Evolutionary conservation across 2,113 vertebrate species (phyloP), one percentile per base, ranked within the genome.

Genomic region (Thamnophis sirtalis): DNA sequence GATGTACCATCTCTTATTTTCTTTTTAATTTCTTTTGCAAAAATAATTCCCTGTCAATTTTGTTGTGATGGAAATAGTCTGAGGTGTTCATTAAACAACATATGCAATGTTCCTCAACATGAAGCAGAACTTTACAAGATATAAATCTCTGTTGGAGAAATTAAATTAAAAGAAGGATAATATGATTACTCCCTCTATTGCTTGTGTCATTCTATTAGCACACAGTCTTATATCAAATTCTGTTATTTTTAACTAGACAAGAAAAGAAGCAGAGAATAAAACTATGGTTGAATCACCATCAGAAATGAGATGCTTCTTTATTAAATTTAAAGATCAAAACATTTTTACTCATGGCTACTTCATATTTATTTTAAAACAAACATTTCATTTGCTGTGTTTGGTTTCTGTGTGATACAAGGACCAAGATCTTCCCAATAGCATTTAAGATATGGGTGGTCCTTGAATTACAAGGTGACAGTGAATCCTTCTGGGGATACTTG

Each of bases 141-240:
- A 91, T 91, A 19, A 8, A 85, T 87, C 38, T 55, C 10, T 89
- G 86, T 5, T 94, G 43, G 89, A 33, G 26, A 92, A 56, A 89
- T 43, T 90, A 43, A 92, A 92, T 95, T 91, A 95, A 50, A 85
- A 92, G 50, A n/a, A 93, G 50, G 49, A 5, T 92, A 93, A 94
- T 91, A 7, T 85, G 93, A 85, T 87, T 92, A 73, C 87, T 86
- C 6, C 5, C 1, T 87, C n/a, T 91, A 1, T 92, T 91, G 50
- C 85, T 91, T 94, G 91, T 50, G 48, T 43, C 21, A 68, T 89
- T 85, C 54, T 92, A 0, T 93, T 93, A 89, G 26, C n/a, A 86
- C 86, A 80, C 13, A 58, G 63, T 89, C 53, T 28, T 80, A 94
- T 50, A 60, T 94, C 85, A 86, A 89, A 56, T 54, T 90, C 88